A percentile compares a stretch with the other conserved stretches of the same genome.
Evolutionary conservation across 92 coral and sea anemone species (phyloP).

Genomic region (Anthopleura xanthogrammica): DNA sequence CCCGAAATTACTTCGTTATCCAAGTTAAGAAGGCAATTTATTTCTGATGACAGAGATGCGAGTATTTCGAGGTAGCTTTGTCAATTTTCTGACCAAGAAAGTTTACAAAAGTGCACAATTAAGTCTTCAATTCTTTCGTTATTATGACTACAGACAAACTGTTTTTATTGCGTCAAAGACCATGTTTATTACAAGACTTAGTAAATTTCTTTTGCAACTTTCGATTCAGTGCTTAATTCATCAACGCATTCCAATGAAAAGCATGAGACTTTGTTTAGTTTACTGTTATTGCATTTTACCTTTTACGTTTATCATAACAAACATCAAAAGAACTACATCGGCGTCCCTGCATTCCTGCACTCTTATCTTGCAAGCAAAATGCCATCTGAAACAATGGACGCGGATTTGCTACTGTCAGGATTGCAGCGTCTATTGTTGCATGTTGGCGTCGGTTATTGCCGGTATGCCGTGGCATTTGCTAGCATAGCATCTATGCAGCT

Average conservation of each 20-base stretch:
- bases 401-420: slow-evolving; percentile 6
- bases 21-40: too few relatives aligned
- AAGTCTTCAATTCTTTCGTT: too few relatives aligned
- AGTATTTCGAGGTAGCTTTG: too few relatives aligned
- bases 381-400: slow-evolving; percentile 32
- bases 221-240: not conserved
- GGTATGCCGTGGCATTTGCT: slow-evolving; percentile 8
- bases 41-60: too few relatives aligned
- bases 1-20: too few relatives aligned
- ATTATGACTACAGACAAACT: too few relatives aligned
- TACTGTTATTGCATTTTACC: not conserved
- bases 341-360: slow-evolving; percentile 11
- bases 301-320: not conserved
- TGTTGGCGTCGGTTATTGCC: slow-evolving; percentile 14
- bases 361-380: slow-evolving; percentile 24
- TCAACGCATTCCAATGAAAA: not conserved
- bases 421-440: slow-evolving; percentile 43
- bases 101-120: too few relatives aligned
- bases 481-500: not conserved
- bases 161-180: too few relatives aligned
- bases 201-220: too few relatives aligned
- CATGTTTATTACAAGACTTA: too few relatives aligned
- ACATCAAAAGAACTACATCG: not conserved
- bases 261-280: not conserved
- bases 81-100: too few relatives aligned